phyloP scores from a whole-genome alignment of 2,797 vertebrate genomes.

The Karalla daura region DNA sequence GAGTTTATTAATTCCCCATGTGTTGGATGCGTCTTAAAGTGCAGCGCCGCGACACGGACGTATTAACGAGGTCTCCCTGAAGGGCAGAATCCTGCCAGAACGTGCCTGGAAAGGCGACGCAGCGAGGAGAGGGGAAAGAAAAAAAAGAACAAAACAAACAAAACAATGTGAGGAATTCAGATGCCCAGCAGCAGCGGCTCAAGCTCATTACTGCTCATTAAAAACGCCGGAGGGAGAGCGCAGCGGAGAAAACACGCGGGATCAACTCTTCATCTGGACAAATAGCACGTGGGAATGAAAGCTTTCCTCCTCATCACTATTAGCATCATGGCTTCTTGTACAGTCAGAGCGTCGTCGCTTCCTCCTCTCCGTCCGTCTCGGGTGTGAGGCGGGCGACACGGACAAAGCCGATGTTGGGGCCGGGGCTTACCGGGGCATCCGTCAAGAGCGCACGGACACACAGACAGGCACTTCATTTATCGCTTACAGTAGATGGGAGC shows the following conservation, averaged over 20 bases:
- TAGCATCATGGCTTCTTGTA: conserved; percentile 57
- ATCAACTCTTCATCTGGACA: conserved; percentile 25
- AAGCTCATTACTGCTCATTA: conserved; percentile 46
- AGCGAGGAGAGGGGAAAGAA: conserved; percentile 12
- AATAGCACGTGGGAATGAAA: conserved; percentile 52
- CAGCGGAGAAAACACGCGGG: conserved; percentile 2
- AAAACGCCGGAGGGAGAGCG: conserved; percentile 24
- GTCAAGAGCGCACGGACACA: too few relatives aligned
- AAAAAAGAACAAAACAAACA: conserved; percentile 18
- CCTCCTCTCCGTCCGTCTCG: too few relatives aligned
- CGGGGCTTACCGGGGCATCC: too few relatives aligned
- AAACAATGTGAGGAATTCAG: conserved; percentile 30
- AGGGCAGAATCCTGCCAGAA: conserved; percentile 4
- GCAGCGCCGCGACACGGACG: conserved; percentile 9
- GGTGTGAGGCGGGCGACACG: too few relatives aligned
- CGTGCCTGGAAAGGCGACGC: neutral
- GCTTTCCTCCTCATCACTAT: conserved; percentile 33
- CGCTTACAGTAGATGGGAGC: conserved; percentile 27
- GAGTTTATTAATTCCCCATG: conserved; percentile 44
- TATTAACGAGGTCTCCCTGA: conserved; percentile 2
- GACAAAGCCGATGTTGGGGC: too few relatives aligned
- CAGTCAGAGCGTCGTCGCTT: conserved; percentile 19
- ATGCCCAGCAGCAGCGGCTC: conserved; percentile 28
- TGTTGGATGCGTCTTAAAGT: conserved; percentile 34
- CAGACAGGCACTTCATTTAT: conserved; percentile 66